A percentile compares a stretch with the other conserved stretches of the same genome.
Conservation (phyloP, 2,113 vertebrate genomes). For the Lepisosteus osseus region DNA sequence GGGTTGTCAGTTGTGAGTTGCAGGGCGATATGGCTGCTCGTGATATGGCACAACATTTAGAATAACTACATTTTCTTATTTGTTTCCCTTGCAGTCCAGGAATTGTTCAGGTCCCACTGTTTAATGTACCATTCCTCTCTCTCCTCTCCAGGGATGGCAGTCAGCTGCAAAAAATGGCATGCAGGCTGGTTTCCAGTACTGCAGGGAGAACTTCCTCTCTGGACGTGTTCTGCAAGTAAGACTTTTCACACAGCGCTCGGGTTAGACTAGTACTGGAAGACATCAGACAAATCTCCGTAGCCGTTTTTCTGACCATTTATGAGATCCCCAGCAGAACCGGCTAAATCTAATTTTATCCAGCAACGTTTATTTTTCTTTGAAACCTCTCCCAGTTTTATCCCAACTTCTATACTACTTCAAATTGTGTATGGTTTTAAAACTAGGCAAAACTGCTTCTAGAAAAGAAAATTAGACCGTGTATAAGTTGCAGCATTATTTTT, state of each 20-base stretch:
- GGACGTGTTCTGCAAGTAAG: conserved; percentile 82
- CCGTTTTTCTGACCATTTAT: not conserved
- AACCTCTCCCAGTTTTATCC: too few species aligned
- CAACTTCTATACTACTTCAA: too few species aligned
- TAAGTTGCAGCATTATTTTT: too few species aligned
- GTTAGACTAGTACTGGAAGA: not conserved
- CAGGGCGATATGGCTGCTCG: too few species aligned
- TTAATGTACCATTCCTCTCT: not conserved
- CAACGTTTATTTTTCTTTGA: not conserved
- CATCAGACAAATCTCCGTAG: not conserved
- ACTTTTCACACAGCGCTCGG: not conserved
- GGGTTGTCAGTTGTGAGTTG: too few species aligned
- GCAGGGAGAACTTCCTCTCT: conserved; percentile 91
- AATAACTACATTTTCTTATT: too few species aligned
- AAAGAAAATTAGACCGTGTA: too few species aligned
- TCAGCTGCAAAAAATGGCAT: conserved; percentile 69
- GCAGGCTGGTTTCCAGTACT: conserved; percentile 77
- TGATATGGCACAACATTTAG: too few species aligned
- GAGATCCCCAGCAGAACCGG: not conserved
- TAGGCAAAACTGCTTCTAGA: too few species aligned
- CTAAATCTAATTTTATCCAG: not conserved
- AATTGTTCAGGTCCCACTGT: too few species aligned
- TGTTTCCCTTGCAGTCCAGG: too few species aligned
- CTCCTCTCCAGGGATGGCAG: conserved; percentile 76
- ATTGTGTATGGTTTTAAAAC: too few species aligned